Conservation (phyloP, 2,113 vertebrate species). For the Prietella phreatophila region DNA sequence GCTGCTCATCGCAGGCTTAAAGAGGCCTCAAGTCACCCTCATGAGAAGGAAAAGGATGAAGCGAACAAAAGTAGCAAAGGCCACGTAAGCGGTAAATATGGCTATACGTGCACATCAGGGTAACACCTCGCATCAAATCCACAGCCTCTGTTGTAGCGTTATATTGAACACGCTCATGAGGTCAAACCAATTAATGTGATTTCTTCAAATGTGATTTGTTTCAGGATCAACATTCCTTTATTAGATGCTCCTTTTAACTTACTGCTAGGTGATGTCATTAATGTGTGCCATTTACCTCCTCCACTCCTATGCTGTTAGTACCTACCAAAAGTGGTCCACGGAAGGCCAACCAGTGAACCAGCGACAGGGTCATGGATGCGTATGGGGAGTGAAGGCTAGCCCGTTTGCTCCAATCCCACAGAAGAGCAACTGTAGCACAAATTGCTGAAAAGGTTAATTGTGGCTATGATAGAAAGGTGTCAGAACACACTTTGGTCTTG, state of each 20-base stretch:
- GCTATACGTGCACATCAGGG: constrained; percentile 59
- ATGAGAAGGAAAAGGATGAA: constrained; percentile 84
- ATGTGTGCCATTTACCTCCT: not conserved
- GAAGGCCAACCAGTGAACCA: too few relatives aligned
- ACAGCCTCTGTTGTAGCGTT: not conserved
- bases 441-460: too few relatives aligned
- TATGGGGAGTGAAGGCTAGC: too few relatives aligned
- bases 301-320: not conserved
- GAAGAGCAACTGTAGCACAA: too few relatives aligned
- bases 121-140: not conserved
- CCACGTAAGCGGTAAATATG: constrained; percentile 84
- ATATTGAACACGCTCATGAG: not conserved
- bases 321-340: too few relatives aligned
- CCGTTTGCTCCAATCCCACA: too few relatives aligned
- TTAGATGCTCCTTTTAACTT: not conserved
- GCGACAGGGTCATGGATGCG: too few relatives aligned
- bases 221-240: not conserved
- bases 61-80: constrained; percentile 82
- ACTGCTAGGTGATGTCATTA: not conserved
- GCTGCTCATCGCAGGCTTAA: constrained; percentile 78
- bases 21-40: constrained; percentile 80
- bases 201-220: not conserved
- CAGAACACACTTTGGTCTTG: too few relatives aligned
- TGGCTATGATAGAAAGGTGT: too few relatives aligned
- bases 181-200: not conserved